phyloP scores from a whole-genome alignment of 2,113 vertebrate species.

The human region DNA sequence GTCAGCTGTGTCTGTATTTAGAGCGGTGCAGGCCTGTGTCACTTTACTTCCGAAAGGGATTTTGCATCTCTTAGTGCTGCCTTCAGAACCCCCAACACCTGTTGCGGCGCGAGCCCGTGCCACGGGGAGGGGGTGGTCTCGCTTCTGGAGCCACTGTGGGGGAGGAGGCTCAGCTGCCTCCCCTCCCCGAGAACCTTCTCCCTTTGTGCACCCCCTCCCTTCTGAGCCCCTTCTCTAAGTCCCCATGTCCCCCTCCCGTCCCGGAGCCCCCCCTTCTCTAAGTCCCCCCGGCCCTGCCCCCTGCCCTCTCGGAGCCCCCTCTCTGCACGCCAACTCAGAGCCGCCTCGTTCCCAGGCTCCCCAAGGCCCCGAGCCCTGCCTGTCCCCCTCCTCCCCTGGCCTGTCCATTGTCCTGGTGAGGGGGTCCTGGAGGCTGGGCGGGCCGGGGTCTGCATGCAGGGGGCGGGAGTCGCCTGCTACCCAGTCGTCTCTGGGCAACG shows the following conservation, averaged over 20 bases:
- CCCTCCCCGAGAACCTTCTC: not conserved
- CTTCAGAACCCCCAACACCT: constrained; percentile 60
- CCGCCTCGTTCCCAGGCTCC: constrained; percentile 51
- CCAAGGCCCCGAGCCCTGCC: not conserved
- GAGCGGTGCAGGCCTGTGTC: not conserved
- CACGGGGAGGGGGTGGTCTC: not conserved
- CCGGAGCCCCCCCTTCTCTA: not conserved
- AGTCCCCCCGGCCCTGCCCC: not conserved
- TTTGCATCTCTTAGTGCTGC: not conserved
- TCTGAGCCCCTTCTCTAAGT: not conserved
- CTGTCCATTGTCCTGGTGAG: constrained; percentile 4
- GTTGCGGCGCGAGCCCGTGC: not conserved
- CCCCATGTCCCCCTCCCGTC: not conserved
- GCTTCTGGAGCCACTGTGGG: not conserved
- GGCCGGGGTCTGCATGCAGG: not conserved
- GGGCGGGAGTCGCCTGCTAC: not conserved
- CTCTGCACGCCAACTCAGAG: not conserved
- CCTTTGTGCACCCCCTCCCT: not conserved
- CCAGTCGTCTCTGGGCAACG: constrained; percentile 70
- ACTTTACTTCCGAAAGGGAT: constrained; percentile 65
- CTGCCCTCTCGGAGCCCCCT: not conserved
- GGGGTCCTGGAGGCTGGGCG: not conserved
- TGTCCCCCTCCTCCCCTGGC: not conserved
- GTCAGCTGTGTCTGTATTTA: constrained; percentile 72
- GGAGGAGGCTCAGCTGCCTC: too few relatives aligned